These are phyloP conservation scores for Lepidotrigona ventralis DNA, from an alignment of 1,140 invertebrate genomes.

Conservation along the genomic window DNA sequence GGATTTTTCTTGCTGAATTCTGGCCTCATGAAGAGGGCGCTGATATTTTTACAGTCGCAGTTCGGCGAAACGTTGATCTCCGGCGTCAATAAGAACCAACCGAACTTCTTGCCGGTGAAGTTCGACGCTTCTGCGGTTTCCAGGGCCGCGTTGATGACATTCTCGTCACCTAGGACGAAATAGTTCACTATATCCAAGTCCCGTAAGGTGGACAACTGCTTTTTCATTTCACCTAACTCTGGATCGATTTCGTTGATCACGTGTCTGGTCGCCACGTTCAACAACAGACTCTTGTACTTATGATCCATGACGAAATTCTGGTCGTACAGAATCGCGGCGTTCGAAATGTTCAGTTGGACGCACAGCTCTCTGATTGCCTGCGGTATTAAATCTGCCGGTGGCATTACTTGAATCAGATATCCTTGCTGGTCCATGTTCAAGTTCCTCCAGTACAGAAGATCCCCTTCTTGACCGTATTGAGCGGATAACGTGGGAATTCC, in stretches of 20 bases:
- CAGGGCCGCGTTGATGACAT: slow-evolving; percentile 86
- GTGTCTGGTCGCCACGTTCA: slow-evolving; percentile 93
- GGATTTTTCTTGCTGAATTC: background rate
- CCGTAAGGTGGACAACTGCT: slow-evolving; percentile 86
- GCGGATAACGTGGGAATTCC: slow-evolving; percentile 90
- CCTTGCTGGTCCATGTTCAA: slow-evolving; percentile 84
- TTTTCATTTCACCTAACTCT: slow-evolving; percentile 79
- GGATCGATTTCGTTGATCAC: slow-evolving; percentile 86
- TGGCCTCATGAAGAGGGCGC: slow-evolving; percentile 70
- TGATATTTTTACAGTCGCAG: slow-evolving; percentile 72
- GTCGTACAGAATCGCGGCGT: slow-evolving; percentile 94
- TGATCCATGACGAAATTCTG: slow-evolving; percentile 94
- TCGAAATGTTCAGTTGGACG: slow-evolving; percentile 90
- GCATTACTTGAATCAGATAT: slow-evolving; percentile 86
- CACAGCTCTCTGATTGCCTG: slow-evolving; percentile 91
- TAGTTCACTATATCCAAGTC: slow-evolving; percentile 93
- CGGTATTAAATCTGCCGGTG: slow-evolving; percentile 90
- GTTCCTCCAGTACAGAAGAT: slow-evolving; percentile 89
- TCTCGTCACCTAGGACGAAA: slow-evolving; percentile 88
- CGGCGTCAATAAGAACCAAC: slow-evolving; percentile 83
- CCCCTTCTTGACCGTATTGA: slow-evolving; percentile 90
- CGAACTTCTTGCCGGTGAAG: slow-evolving; percentile 80
- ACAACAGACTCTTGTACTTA: slow-evolving; percentile 93
- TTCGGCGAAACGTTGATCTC: slow-evolving; percentile 76
- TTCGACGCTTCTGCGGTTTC: slow-evolving; percentile 75